These are phyloP conservation scores for Allolobophora icterica DNA, from an alignment of 2,888 invertebrate species.

Conservation along the genomic window DNA sequence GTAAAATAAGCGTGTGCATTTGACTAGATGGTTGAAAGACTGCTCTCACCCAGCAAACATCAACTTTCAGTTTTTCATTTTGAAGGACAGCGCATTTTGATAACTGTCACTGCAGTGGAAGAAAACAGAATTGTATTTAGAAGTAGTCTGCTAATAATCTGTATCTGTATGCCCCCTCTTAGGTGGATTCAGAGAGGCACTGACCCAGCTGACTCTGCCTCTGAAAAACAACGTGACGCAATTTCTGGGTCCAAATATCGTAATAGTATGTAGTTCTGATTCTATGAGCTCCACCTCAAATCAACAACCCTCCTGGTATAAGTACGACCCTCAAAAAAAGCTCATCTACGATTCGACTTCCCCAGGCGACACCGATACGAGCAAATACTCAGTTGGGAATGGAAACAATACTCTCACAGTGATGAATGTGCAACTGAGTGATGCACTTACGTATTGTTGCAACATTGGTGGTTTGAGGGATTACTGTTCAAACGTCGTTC, in stretches of 20 bases:
- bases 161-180: neutral
- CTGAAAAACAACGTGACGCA: neutral
- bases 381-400: neutral
- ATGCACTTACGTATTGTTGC: neutral
- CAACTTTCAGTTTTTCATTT: too few relatives aligned
- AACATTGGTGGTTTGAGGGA: neutral
- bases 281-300: neutral
- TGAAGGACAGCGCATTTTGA: too few relatives aligned
- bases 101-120: too few relatives aligned
- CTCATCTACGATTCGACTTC: neutral
- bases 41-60: too few relatives aligned
- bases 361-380: rapidly evolving
- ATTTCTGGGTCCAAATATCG: neutral
- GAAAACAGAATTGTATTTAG: too few relatives aligned
- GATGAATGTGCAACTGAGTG: neutral
- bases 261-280: neutral
- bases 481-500: neutral
- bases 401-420: neutral
- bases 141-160: neutral
- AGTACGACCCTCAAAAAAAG: neutral
- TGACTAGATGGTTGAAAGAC: too few relatives aligned
- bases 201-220: neutral
- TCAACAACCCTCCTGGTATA: neutral
- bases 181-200: neutral
- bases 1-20: too few relatives aligned